These are phyloP conservation scores for Capricornis sumatraensis DNA, from an alignment of 2,113 vertebrate species.

Conservation along the genomic window DNA sequence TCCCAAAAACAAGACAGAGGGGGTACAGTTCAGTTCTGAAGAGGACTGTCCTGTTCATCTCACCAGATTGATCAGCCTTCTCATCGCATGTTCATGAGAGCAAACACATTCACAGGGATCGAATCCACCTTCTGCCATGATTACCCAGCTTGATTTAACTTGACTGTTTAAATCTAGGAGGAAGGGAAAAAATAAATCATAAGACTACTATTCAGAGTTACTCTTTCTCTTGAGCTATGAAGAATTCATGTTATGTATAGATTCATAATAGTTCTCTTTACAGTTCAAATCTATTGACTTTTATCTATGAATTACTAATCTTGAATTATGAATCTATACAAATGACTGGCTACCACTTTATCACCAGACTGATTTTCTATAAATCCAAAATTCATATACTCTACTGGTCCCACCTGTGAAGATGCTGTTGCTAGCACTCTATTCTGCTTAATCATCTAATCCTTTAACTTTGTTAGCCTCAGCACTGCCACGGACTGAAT, in stretches of 20 bases:
- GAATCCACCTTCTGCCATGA: constrained; percentile 97
- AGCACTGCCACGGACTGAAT: background rate
- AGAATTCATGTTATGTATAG: background rate
- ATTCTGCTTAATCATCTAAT: background rate
- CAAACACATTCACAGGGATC: constrained; percentile 99
- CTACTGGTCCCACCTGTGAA: background rate
- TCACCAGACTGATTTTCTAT: background rate
- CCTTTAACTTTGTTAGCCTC: background rate
- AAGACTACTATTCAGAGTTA: constrained; percentile 12
- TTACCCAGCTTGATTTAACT: constrained; percentile 71
- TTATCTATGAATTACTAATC: background rate
- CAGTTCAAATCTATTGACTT: background rate
- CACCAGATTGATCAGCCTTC: constrained; percentile 97
- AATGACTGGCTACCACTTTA: background rate
- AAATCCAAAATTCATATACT: background rate
- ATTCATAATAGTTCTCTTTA: background rate
- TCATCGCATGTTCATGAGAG: constrained; percentile 95
- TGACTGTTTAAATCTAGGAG: constrained; percentile 73
- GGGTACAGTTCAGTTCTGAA: background rate
- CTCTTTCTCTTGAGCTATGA: background rate
- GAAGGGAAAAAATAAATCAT: constrained; percentile 45
- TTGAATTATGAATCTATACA: constrained; percentile 20
- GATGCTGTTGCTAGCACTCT: background rate
- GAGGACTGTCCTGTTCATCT: constrained; percentile 69
- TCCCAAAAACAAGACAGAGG: background rate